A percentile compares a stretch with the other conserved stretches of the same genome.
Evolutionary conservation across 2,797 vertebrate species (phyloP).

Genomic region (Kryptolebias ocellatus): DNA sequence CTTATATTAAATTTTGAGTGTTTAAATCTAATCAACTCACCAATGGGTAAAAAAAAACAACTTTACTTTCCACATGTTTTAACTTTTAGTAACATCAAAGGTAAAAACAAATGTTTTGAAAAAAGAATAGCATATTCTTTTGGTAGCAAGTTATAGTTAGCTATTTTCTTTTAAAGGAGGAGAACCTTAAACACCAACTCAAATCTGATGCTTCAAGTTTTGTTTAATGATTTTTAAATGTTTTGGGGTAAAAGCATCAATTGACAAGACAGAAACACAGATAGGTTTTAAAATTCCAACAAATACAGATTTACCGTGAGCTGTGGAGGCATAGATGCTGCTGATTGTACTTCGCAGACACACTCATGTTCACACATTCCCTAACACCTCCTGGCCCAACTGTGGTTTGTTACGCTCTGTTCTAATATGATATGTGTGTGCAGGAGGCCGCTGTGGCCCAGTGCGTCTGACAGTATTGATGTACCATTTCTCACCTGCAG

Average conservation of each 20-base stretch:
- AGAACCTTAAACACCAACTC: constrained; percentile 16
- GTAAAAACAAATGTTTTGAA: background rate
- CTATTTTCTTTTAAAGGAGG: background rate
- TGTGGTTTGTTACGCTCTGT: constrained; percentile 30
- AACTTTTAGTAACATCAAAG: constrained; percentile 4
- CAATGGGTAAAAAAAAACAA: too few species aligned
- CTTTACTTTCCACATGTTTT: background rate
- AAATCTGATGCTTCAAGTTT: background rate
- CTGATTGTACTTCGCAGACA: constrained; percentile 1
- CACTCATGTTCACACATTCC: constrained; percentile 30
- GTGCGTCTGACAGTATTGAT: constrained; percentile 59
- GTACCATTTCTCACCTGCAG: constrained; percentile 68
- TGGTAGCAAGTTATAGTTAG: background rate
- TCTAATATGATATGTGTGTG: constrained; percentile 58
- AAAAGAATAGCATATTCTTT: background rate
- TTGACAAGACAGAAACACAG: background rate
- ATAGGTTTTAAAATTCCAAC: constrained; percentile 18
- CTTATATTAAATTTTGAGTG: too few species aligned
- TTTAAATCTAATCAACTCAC: too few species aligned
- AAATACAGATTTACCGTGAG: background rate
- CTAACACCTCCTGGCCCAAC: constrained; percentile 31
- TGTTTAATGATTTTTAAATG: constrained; percentile 11
- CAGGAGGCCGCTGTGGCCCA: constrained; percentile 43
- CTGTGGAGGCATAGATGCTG: background rate
- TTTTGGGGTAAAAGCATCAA: constrained; percentile 2